Evolutionary conservation across 2,797 vertebrate genomes (phyloP).

Genomic region (Enteromius trimaculatus): DNA sequence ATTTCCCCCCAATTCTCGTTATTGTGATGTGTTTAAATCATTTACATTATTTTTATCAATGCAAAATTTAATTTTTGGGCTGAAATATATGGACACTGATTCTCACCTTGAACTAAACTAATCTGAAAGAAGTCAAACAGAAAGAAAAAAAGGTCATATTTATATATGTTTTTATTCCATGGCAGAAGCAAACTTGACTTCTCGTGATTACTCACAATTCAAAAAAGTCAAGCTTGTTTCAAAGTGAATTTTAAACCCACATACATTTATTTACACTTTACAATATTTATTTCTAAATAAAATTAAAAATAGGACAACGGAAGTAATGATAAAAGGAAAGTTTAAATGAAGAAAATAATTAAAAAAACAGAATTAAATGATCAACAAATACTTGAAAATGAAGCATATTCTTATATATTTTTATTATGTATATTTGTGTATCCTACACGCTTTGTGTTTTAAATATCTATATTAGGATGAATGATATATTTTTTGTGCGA

Average conservation of each 20-base stretch:
- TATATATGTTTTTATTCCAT: background rate
- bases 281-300: too few relatives aligned
- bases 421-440: background rate
- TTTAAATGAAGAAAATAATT: too few relatives aligned
- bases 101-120: background rate
- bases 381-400: background rate
- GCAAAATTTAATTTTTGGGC: background rate
- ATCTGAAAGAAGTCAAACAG: background rate
- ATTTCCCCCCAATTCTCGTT: background rate
- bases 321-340: too few relatives aligned
- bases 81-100: background rate
- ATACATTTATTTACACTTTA: too few relatives aligned
- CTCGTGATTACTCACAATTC: background rate
- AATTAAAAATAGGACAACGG: too few relatives aligned
- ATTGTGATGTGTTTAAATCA: background rate
- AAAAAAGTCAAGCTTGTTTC: background rate
- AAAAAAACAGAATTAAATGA: too few relatives aligned
- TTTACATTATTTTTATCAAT: background rate
- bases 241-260: too few relatives aligned
- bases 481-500: background rate
- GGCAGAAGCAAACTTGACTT: background rate
- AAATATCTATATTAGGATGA: background rate
- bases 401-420: background rate
- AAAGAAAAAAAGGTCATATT: background rate
- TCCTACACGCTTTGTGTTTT: background rate